phyloP scores from a whole-genome alignment of 2,113 vertebrate genomes.

The Poeciliopsis prolifica region DNA sequence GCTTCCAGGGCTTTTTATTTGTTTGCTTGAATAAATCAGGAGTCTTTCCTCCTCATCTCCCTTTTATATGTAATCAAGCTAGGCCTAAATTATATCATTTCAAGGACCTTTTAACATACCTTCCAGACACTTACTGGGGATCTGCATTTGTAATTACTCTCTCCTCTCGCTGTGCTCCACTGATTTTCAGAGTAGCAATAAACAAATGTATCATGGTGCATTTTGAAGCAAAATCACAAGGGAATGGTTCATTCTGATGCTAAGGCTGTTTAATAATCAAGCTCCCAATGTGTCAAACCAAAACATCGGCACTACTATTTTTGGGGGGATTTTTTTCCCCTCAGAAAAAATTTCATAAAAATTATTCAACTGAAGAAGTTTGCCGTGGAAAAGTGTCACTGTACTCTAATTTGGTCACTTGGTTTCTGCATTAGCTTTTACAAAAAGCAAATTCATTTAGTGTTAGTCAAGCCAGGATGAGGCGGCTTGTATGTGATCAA shows the following conservation, averaged over 20 bases:
- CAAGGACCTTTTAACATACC: conserved; percentile 69
- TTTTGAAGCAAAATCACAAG: conserved; percentile 58
- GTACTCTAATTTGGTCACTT: too few relatives aligned
- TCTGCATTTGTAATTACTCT: conserved; percentile 76
- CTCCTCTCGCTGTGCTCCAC: conserved; percentile 50
- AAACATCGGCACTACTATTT: not conserved
- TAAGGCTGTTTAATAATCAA: conserved; percentile 43
- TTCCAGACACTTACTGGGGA: conserved; percentile 69
- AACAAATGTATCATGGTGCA: conserved; percentile 65
- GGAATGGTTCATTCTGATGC: conserved; percentile 59
- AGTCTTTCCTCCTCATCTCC: conserved; percentile 53
- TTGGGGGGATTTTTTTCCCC: conserved; percentile 8
- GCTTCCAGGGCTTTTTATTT: conserved; percentile 48
- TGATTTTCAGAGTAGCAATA: conserved; percentile 68
- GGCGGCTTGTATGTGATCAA: too few relatives aligned
- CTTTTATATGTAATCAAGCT: conserved; percentile 71
- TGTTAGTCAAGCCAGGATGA: conserved; percentile 9
- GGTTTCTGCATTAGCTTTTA: not conserved
- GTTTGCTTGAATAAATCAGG: conserved; percentile 67
- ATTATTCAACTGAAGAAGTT: conserved; percentile 9
- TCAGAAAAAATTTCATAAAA: conserved; percentile 8
- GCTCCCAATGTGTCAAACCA: not conserved
- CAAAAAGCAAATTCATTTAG: not conserved
- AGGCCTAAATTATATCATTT: conserved; percentile 70
- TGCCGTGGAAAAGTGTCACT: not conserved